Evolutionary conservation across 1,140 invertebrate species (phyloP).

Genomic region (Saccostrea echinata): DNA sequence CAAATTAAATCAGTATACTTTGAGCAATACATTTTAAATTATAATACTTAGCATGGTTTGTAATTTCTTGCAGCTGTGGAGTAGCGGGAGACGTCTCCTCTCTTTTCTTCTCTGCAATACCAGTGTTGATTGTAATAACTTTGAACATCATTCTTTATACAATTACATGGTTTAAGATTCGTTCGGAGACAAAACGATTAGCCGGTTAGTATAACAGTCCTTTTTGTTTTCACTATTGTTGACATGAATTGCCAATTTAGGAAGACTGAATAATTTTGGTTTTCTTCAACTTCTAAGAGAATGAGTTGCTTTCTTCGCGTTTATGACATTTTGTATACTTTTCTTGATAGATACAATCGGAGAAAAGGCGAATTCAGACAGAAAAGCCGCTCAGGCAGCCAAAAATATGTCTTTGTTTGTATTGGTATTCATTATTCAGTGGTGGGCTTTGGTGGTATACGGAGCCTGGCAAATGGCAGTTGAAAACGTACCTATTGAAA

Average conservation of each 20-base stretch:
- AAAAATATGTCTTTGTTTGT: slow-evolving; percentile 64
- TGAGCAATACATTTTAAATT: too few relatives aligned
- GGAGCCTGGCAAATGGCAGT: slow-evolving; percentile 53
- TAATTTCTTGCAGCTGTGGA: slow-evolving; percentile 58
- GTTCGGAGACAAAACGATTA: slow-evolving; percentile 6
- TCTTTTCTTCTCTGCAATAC: slow-evolving; percentile 60
- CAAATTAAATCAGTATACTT: neutral
- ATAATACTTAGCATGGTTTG: too few relatives aligned
- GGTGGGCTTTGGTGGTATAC: slow-evolving; percentile 61
- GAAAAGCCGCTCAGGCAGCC: slow-evolving; percentile 57
- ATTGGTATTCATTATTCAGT: slow-evolving; percentile 60
- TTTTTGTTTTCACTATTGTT: too few relatives aligned
- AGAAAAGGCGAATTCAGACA: neutral
- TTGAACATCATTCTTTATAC: slow-evolving; percentile 59
- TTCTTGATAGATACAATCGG: neutral
- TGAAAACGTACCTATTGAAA: slow-evolving; percentile 39
- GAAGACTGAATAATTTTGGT: too few relatives aligned
- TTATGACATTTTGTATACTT: neutral
- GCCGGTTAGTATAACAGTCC: neutral
- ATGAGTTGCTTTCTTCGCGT: neutral
- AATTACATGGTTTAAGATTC: slow-evolving; percentile 61
- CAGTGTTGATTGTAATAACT: slow-evolving; percentile 53
- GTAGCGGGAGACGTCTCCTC: slow-evolving; percentile 56
- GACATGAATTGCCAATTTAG: too few relatives aligned
- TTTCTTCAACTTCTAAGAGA: too few relatives aligned